These are phyloP conservation scores for Oxyruncus cristatus DNA, from an alignment of 2,113 vertebrate species.

Conservation along the genomic window DNA sequence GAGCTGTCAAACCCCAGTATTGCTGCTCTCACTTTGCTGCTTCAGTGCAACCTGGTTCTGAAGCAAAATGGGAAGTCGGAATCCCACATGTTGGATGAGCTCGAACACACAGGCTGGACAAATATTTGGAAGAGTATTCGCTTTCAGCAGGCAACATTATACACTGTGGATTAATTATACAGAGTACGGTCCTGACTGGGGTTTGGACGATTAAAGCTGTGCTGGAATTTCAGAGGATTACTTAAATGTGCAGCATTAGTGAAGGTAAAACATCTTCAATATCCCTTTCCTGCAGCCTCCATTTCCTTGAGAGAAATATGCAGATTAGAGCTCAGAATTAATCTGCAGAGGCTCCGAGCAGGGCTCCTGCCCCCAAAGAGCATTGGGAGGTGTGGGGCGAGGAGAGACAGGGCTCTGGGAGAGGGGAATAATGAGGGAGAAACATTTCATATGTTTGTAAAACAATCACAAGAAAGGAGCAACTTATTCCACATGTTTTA, in stretches of 20 bases:
- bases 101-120: not conserved
- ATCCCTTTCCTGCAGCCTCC: slow-evolving; percentile 43
- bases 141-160: slow-evolving; percentile 42
- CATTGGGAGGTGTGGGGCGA: not conserved
- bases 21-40: not conserved
- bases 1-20: not conserved
- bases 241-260: slow-evolving; percentile 58
- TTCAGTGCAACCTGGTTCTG: not conserved
- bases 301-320: slow-evolving; percentile 55
- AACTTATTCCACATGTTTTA: not conserved
- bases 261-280: slow-evolving; percentile 54
- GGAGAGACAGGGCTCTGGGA: not conserved
- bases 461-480: not conserved
- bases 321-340: slow-evolving; percentile 57
- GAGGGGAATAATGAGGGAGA: not conserved
- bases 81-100: not conserved
- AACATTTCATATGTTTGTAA: not conserved
- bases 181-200: slow-evolving; percentile 24
- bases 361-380: slow-evolving; percentile 5
- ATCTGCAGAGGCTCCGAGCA: not conserved
- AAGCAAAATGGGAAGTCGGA: not conserved
- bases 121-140: slow-evolving; percentile 11
- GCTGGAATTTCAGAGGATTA: slow-evolving; percentile 61
- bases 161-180: slow-evolving; percentile 53
- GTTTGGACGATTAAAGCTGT: slow-evolving; percentile 47